These are phyloP conservation scores for Anguilla anguilla DNA, from an alignment of 2,797 vertebrate species.

Conservation along the genomic window DNA sequence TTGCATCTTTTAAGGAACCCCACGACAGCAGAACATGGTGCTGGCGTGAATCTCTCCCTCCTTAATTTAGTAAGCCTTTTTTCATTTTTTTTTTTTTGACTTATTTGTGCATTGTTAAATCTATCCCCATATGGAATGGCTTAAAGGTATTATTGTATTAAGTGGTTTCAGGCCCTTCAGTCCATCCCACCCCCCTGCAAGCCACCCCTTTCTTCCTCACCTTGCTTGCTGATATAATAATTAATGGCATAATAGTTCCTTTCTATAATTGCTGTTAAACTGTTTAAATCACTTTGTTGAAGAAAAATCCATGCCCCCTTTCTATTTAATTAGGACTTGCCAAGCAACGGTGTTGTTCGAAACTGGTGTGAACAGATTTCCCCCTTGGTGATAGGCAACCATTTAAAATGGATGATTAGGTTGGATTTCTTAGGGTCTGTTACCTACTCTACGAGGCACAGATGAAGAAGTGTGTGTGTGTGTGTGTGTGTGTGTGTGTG, in stretches of 20 bases:
- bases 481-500: not conserved
- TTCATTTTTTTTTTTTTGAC: not conserved
- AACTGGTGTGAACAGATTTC: constrained; percentile 6
- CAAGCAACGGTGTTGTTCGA: constrained; percentile 19
- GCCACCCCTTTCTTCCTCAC: constrained; percentile 44
- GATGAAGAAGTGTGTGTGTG: not conserved
- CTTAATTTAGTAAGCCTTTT: not conserved
- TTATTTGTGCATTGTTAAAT: not conserved
- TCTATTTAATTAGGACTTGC: constrained; percentile 57
- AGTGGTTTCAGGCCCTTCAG: not conserved
- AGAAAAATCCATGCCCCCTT: constrained; percentile 45
- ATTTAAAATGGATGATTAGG: constrained; percentile 5
- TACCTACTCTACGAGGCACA: not conserved
- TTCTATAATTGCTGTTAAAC: constrained; percentile 57
- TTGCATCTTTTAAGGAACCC: constrained; percentile 22
- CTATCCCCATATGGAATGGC: not conserved
- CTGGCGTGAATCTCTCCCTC: not conserved
- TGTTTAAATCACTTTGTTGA: constrained; percentile 60
- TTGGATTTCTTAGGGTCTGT: not conserved
- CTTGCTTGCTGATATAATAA: constrained; percentile 66
- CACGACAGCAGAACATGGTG: constrained; percentile 16
- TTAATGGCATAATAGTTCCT: constrained; percentile 66
- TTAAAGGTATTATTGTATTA: not conserved
- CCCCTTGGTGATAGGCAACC: constrained; percentile 23
- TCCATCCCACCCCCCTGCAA: constrained; percentile 23